Evolutionary conservation across 2,113 vertebrate genomes (phyloP).

Genomic region (Grammomys dolichurus): DNA sequence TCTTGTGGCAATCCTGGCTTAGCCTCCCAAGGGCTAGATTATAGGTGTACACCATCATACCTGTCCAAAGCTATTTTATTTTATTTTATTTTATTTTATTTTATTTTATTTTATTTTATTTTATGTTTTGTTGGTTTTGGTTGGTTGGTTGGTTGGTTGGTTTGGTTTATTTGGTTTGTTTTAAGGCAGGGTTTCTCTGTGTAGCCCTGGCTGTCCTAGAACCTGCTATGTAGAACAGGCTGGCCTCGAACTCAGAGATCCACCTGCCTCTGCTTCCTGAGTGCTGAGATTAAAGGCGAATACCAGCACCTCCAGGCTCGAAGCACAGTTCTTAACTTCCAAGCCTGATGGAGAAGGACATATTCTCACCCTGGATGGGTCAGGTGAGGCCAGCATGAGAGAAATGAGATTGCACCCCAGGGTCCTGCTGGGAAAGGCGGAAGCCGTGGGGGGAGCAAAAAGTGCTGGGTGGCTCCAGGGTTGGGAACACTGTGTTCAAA

Average conservation of each 20-base stretch:
- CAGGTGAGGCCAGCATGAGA: not conserved
- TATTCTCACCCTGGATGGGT: not conserved
- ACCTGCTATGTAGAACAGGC: not conserved
- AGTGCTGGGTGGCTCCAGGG: not conserved
- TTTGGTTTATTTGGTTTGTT: not conserved
- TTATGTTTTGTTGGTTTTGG: not conserved
- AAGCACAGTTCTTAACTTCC: not conserved
- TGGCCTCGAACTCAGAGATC: not conserved
- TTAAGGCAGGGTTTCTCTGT: not conserved
- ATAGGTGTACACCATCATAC: too few relatives aligned
- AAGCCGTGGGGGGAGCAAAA: not conserved
- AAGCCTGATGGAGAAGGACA: not conserved
- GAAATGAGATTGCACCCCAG: not conserved
- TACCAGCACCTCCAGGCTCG: not conserved
- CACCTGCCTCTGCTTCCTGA: not conserved
- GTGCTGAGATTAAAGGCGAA: not conserved
- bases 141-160: not conserved
- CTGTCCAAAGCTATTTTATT: not conserved
- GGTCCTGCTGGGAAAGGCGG: not conserved
- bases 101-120: too few relatives aligned
- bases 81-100: too few relatives aligned
- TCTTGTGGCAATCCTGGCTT: not conserved
- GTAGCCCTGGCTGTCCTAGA: not conserved
- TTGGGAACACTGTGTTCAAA: constrained; percentile 19
- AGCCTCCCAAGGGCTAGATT: not conserved